These are phyloP conservation scores for Chironomus tepperi DNA, from an alignment of 1,140 invertebrate genomes.

Conservation along the genomic window DNA sequence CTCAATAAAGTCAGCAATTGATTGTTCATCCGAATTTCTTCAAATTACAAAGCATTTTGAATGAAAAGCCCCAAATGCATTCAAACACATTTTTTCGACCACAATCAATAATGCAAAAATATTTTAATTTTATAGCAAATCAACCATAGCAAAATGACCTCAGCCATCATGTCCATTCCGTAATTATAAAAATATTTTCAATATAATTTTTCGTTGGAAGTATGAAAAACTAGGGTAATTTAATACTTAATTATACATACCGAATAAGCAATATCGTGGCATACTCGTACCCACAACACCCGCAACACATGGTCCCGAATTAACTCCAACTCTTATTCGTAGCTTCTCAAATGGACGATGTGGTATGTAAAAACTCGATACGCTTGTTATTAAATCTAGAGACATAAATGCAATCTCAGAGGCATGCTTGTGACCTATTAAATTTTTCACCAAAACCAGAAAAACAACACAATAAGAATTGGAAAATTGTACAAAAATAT, in stretches of 20 bases:
- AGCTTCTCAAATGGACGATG: conserved; percentile 48
- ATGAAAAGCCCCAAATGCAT: too few species aligned
- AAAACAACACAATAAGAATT: background rate
- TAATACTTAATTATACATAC: conserved; percentile 46
- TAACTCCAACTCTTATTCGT: conserved; percentile 49
- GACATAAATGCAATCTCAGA: conserved; percentile 54
- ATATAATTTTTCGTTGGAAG: too few species aligned
- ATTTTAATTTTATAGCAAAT: conserved; percentile 32
- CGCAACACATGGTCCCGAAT: conserved; percentile 51
- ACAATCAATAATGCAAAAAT: background rate
- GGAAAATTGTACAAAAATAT: background rate
- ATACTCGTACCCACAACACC: conserved; percentile 55
- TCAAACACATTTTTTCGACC: background rate
- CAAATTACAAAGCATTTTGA: too few species aligned
- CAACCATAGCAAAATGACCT: conserved; percentile 30
- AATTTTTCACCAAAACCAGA: background rate
- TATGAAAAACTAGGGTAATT: conserved; percentile 30
- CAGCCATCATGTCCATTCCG: conserved; percentile 28
- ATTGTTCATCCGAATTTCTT: too few species aligned
- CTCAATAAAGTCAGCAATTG: too few species aligned
- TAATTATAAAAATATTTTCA: too few species aligned
- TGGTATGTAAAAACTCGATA: conserved; percentile 41
- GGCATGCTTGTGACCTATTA: conserved; percentile 41
- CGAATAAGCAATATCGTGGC: conserved; percentile 60
- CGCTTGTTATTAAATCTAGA: conserved; percentile 45